A percentile compares a stretch with the other conserved stretches of the same genome.
phyloP scores from a whole-genome alignment of 2,888 invertebrate species.

The Nematopogon swammerdamellus region DNA sequence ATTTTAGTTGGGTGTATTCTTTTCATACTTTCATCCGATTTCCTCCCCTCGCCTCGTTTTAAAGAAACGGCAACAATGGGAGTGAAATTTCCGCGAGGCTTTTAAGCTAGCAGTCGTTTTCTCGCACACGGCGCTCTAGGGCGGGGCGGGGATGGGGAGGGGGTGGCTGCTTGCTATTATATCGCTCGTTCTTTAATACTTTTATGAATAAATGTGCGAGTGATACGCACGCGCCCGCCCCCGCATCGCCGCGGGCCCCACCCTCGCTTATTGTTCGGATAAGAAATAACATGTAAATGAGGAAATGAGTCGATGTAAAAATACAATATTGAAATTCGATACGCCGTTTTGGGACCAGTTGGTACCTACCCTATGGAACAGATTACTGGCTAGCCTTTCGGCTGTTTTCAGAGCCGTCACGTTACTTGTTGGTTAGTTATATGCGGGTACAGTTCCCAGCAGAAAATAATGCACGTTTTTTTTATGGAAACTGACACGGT shows the following conservation, averaged over 20 bases:
- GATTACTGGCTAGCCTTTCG: too few relatives aligned
- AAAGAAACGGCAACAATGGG: constrained; percentile 49
- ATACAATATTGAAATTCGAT: too few relatives aligned
- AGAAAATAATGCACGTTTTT: too few relatives aligned
- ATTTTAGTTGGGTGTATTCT: constrained; percentile 43
- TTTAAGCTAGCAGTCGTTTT: constrained; percentile 41
- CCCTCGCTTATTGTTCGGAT: constrained; percentile 18
- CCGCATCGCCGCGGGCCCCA: background rate
- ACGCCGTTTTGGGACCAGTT: too few relatives aligned
- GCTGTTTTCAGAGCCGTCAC: too few relatives aligned
- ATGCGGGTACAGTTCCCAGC: too few relatives aligned
- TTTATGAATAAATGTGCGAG: constrained; percentile 37
- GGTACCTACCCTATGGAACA: too few relatives aligned
- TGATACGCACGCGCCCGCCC: constrained; percentile 25
- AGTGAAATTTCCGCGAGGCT: constrained; percentile 34
- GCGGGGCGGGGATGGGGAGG: background rate
- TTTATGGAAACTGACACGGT: too few relatives aligned
- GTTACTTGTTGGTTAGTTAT: too few relatives aligned
- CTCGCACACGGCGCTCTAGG: constrained; percentile 33
- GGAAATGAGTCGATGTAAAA: constrained; percentile 20
- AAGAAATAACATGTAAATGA: constrained; percentile 51
- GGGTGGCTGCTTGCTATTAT: constrained; percentile 34
- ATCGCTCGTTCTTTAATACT: constrained; percentile 55
- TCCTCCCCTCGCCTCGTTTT: constrained; percentile 43
- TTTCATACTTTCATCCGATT: constrained; percentile 58